Evolutionary conservation across 2,888 invertebrate species (phyloP).

Genomic region (Chrysina gloriosa): DNA sequence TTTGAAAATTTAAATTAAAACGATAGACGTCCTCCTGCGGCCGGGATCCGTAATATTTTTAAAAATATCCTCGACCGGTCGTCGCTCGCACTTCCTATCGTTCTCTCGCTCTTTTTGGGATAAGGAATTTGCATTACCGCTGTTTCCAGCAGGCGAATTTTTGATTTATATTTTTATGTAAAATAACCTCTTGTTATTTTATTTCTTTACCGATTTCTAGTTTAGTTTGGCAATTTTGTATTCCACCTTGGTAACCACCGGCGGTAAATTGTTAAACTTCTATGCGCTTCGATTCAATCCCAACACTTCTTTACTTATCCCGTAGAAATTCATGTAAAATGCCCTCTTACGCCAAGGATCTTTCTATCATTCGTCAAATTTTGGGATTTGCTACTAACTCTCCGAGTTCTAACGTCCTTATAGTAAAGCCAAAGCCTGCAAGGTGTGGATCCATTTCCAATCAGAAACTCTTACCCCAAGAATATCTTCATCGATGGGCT

Average conservation of each 20-base stretch:
- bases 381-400: too few relatives aligned
- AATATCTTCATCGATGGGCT: too few relatives aligned
- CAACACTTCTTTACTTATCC: too few relatives aligned
- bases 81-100: neutral
- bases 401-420: too few relatives aligned
- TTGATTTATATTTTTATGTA: slow-evolving; percentile 27
- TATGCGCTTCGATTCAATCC: too few relatives aligned
- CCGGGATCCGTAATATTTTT: slow-evolving; percentile 44
- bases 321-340: too few relatives aligned
- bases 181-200: slow-evolving; percentile 20
- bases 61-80: slow-evolving; percentile 38
- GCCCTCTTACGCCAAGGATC: too few relatives aligned
- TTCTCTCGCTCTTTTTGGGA: slow-evolving; percentile 34
- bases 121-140: slow-evolving; percentile 43
- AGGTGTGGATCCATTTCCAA: too few relatives aligned
- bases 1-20: slow-evolving; percentile 60
- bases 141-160: slow-evolving; percentile 20
- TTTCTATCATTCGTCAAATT: too few relatives aligned
- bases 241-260: slow-evolving; percentile 5
- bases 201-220: slow-evolving; percentile 19
- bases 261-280: too few relatives aligned
- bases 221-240: slow-evolving; percentile 19
- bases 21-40: slow-evolving; percentile 47
- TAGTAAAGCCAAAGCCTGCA: too few relatives aligned
- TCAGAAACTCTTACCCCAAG: too few relatives aligned